These are phyloP conservation scores for Enteromius fasciolatus DNA, from an alignment of 2,797 vertebrate genomes.

Conservation along the genomic window DNA sequence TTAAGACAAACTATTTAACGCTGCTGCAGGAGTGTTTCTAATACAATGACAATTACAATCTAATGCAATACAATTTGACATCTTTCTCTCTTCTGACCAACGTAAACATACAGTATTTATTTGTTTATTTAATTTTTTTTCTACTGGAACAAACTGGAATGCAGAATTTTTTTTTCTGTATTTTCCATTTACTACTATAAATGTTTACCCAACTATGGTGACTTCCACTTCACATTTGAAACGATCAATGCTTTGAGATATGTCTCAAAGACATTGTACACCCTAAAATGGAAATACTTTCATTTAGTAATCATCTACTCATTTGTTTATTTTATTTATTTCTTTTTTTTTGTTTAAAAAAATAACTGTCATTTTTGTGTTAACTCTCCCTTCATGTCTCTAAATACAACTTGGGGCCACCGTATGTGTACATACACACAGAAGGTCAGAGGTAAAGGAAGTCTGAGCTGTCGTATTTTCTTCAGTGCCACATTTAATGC, in stretches of 20 bases:
- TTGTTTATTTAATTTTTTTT: neutral
- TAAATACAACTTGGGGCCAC: neutral
- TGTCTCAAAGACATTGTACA: neutral
- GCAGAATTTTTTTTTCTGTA: neutral
- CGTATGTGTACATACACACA: neutral
- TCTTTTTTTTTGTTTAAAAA: neutral
- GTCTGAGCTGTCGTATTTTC: neutral
- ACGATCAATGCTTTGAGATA: neutral
- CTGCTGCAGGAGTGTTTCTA: neutral
- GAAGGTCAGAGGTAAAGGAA: neutral
- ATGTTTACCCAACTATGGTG: neutral
- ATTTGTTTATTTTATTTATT: neutral
- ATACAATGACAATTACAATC: neutral
- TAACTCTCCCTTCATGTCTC: neutral
- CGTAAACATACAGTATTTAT: neutral
- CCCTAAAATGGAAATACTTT: neutral
- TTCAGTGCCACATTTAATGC: neutral
- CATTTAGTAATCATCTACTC: neutral
- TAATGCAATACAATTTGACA: neutral
- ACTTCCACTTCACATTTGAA: neutral
- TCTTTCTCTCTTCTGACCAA: neutral
- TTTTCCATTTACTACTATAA: neutral
- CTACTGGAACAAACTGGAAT: neutral
- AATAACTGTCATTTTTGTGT: neutral
- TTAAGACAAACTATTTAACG: neutral